Percentiles rank a stretch among this genome's conserved stretches.
phyloP scores from a whole-genome alignment of 2,888 invertebrate genomes.

The Diachrysia chrysitis region DNA sequence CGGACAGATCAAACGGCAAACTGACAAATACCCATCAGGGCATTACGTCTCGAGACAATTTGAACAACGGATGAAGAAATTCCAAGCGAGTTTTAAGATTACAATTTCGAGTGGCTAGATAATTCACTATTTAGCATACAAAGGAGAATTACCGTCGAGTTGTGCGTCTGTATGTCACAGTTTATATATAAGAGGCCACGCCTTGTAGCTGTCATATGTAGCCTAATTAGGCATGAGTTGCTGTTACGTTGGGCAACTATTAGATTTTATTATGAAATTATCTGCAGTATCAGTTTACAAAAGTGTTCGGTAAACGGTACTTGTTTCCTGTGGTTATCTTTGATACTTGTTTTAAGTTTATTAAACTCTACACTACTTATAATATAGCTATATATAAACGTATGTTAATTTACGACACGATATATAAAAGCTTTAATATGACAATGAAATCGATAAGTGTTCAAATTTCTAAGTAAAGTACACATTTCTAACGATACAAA shows the following conservation, averaged over 20 bases:
- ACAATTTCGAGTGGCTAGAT: conserved; percentile 88
- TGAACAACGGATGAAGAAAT: conserved; percentile 87
- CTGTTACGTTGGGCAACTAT: conserved; percentile 69
- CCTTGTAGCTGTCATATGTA: conserved; percentile 87
- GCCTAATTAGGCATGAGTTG: conserved; percentile 85
- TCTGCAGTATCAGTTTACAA: conserved; percentile 59
- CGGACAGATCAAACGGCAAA: conserved; percentile 51
- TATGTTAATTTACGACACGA: no score
- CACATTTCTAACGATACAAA: conserved; percentile 5
- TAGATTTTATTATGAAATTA: conserved; percentile 69
- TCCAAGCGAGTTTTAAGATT: conserved; percentile 87
- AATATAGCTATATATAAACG: neutral
- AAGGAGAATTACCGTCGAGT: conserved; percentile 86
- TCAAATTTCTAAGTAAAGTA: neutral
- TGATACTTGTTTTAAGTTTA: conserved; percentile 30
- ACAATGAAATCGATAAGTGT: neutral
- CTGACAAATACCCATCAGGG: conserved; percentile 67
- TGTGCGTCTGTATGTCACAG: conserved; percentile 84
- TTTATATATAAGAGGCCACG: conserved; percentile 83
- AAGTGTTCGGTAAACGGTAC: conserved; percentile 56
- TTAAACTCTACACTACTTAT: neutral
- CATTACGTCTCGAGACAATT: conserved; percentile 62
- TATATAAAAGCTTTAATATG: neutral
- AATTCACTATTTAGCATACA: conserved; percentile 89
- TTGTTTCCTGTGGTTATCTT: conserved; percentile 51